Conservation (phyloP, 2,797 vertebrate genomes). For the Pangasius djambal region DNA sequence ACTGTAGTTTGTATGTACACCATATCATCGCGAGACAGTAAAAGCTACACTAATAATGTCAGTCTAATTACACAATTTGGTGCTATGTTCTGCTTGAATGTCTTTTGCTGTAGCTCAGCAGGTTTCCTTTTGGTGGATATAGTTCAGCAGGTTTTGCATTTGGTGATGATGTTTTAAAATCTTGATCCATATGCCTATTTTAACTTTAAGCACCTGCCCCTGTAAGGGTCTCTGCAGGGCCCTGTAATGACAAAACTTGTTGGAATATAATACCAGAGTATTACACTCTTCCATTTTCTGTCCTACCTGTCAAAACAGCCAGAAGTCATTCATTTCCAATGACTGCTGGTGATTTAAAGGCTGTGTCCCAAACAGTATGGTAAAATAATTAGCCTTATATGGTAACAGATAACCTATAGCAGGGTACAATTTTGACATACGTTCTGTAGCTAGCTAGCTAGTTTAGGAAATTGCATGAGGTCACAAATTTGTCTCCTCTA, state of each 20-base stretch:
- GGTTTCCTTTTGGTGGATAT: neutral
- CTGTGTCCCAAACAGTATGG: neutral
- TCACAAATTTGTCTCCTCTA: neutral
- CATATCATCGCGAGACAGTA: neutral
- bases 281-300: neutral
- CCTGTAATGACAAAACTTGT: neutral
- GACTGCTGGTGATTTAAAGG: neutral
- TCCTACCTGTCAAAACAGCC: neutral
- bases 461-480: neutral
- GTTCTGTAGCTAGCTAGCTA: neutral
- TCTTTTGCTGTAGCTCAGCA: neutral
- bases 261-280: neutral
- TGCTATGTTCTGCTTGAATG: neutral
- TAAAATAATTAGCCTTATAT: neutral
- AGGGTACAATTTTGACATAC: neutral
- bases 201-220: neutral
- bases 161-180: neutral
- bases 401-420: neutral
- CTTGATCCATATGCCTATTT: neutral
- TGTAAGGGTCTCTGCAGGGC: neutral
- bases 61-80: neutral
- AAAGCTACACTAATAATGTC: neutral
- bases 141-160: neutral
- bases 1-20: neutral
- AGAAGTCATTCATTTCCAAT: neutral